phyloP scores from a whole-genome alignment of 2,797 vertebrate species.

The Lagorchestes hirsutus region DNA sequence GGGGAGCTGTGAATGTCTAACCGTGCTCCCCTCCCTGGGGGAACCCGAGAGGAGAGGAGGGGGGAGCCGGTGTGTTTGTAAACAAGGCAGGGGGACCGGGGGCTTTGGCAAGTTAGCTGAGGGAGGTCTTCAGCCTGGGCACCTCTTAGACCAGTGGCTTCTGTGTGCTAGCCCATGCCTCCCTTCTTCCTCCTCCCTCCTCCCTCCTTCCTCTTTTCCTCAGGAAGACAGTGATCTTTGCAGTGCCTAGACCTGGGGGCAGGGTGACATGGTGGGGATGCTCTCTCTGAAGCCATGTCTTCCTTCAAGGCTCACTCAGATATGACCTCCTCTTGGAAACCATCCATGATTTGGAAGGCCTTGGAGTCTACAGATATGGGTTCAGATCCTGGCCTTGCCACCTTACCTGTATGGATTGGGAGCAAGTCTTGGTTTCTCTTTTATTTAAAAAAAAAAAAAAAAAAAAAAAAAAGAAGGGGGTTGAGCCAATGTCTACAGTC shows the following conservation, averaged over 20 bases:
- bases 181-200: background rate
- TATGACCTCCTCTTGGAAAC: background rate
- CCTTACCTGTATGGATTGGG: too few species aligned
- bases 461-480: background rate
- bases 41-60: conserved; percentile 74
- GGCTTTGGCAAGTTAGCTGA: background rate
- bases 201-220: background rate
- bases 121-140: background rate
- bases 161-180: background rate
- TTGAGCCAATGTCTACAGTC: background rate
- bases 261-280: background rate
- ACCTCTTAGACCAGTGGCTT: background rate
- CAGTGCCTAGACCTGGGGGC: too few species aligned
- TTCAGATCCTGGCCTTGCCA: background rate
- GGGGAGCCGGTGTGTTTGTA: conserved; percentile 84
- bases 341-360: background rate
- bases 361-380: background rate
- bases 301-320: background rate
- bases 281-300: background rate
- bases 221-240: background rate
- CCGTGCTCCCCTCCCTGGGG: conserved; percentile 79
- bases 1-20: conserved; percentile 84
- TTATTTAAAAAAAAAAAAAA: background rate
- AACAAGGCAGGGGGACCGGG: conserved; percentile 67
- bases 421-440: background rate